Evolutionary conservation across 2,888 invertebrate species (phyloP).

Genomic region (Tenthredo notha): DNA sequence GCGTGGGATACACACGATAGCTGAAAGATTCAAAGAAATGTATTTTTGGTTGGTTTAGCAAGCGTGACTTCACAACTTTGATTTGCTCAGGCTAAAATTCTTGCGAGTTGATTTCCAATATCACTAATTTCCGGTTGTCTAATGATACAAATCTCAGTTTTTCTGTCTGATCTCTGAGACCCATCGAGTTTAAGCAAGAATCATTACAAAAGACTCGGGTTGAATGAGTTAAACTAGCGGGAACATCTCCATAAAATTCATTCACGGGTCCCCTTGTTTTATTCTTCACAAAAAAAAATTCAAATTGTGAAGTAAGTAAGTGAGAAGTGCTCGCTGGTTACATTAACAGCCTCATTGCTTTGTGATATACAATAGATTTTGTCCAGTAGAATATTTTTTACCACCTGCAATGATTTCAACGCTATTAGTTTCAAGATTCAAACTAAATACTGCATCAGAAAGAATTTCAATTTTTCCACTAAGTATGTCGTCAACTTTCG

Average conservation of each 20-base stretch:
- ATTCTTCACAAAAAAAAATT: neutral
- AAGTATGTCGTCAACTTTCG: conserved; percentile 84
- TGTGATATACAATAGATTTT: conserved; percentile 68
- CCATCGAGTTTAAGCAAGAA: no score
- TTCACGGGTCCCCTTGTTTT: neutral
- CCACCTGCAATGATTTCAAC: conserved; percentile 63
- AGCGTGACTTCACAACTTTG: no score
- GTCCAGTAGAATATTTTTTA: conserved; percentile 64
- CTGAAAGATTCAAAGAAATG: no score
- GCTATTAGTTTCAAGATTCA: conserved; percentile 68
- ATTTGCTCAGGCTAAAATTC: no score
- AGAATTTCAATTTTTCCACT: conserved; percentile 82
- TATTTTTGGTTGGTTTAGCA: no score
- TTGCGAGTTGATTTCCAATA: no score
- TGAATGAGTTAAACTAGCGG: neutral
- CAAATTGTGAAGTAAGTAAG: conserved; percentile 7
- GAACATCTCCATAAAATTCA: neutral
- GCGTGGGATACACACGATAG: no score
- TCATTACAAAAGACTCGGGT: no score
- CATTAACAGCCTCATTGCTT: conserved; percentile 6
- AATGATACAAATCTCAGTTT: no score
- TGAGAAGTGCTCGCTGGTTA: neutral
- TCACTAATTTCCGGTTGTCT: no score
- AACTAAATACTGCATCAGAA: conserved; percentile 77
- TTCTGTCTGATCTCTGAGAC: no score